Percentiles rank a stretch among this genome's conserved stretches.
These are phyloP conservation scores for Ostrea edulis DNA, from an alignment of 1,140 invertebrate species.

Conservation along the genomic window DNA sequence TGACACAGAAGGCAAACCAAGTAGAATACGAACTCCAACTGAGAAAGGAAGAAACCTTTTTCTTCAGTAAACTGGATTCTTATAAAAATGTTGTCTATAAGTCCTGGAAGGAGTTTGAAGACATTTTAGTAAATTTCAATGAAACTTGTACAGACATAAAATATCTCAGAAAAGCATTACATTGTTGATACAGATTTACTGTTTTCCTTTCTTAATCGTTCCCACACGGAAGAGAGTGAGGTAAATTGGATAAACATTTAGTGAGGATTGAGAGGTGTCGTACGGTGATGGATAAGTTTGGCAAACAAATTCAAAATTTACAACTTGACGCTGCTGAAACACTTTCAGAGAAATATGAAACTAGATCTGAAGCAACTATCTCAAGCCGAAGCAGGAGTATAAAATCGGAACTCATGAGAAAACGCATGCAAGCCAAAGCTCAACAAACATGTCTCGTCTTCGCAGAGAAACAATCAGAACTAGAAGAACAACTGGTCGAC, in stretches of 20 bases:
- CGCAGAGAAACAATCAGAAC: not conserved
- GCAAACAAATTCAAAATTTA: no score
- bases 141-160: not conserved
- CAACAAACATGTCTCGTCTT: not conserved
- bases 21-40: not conserved
- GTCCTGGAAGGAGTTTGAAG: not conserved
- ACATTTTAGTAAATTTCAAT: not conserved
- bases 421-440: not conserved
- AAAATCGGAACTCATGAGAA: no score
- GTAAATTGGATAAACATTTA: not conserved
- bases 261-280: no score
- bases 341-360: not conserved
- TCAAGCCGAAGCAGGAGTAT: not conserved
- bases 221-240: not conserved
- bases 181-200: no score
- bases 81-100: not conserved
- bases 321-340: not conserved
- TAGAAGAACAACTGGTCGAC: constrained; percentile 24
- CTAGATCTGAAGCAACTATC: not conserved
- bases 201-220: no score
- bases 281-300: no score
- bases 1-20: not conserved
- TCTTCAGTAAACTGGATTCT: not conserved
- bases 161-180: not conserved
- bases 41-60: not conserved